Evolutionary conservation across 2,797 vertebrate genomes (phyloP), one percentile per base, ranked within the genome.

Genomic region (Pangasius larnaudii): DNA sequence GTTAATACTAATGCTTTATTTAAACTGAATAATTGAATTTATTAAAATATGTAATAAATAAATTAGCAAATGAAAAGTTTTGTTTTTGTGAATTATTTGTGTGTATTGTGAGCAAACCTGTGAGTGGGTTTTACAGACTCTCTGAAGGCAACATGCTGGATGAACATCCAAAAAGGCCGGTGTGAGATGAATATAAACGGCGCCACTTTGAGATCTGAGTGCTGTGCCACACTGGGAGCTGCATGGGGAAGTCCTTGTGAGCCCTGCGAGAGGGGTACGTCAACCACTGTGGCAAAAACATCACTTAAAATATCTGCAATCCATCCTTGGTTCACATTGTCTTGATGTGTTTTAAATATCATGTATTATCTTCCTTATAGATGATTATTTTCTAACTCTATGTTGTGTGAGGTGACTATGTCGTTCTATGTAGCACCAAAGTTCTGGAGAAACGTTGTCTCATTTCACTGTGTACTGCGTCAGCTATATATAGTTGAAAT

Each of bases 231-330:
- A 0, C 88, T 97, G 84, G 96, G 96, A 80, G 95, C 94, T 69
- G 96, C 96, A 16, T 97, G 96, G 96, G 96, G 96, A 51, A 96
- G 96, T 61, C 96, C 96, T 0, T 97, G 96, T 91, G 96, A 96
- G 75, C 93, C 87, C 0, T 97, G 96, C 90, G 94, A 96, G 91
- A 91, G 92, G 71, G 96, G 96, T 97, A 94, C 1, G 85, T 89
- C 22, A 39, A 24, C 27, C 39, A 24, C 18, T 51, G 33, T 72
- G 18, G 10, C 74, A 61, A 8, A 27, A 78, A 53, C n/a, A 33
- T 69, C 3, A 51, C n/a, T 69, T 69, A 10, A 33, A 69, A 51
- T 46, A 49, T 49, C 58, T 82, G 58, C 58, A 82, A n/a, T 81
- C 18, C 24, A 61, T 59, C 13, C 59, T 46, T n/a, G 33, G 39